These are phyloP conservation scores for Coranthus polyacanthus DNA, from an alignment of 2,797 vertebrate genomes.

Conservation along the genomic window DNA sequence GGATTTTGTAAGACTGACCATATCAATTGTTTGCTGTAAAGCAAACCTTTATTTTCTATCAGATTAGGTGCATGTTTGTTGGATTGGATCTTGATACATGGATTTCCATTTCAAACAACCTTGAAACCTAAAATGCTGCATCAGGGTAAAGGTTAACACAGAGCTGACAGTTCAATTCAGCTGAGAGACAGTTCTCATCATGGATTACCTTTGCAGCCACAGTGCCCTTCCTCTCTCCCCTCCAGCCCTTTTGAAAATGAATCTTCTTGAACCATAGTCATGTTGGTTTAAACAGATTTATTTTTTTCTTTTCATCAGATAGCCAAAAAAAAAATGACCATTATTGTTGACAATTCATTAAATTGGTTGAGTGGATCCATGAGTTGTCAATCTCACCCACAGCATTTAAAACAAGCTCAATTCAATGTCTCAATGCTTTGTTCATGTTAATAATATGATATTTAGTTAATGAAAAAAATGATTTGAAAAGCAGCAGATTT, in stretches of 20 bases:
- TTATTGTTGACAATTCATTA: no score
- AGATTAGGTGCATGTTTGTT: conserved; percentile 75
- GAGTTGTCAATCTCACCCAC: conserved; percentile 3
- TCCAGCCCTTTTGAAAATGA: conserved; percentile 33
- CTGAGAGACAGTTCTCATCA: conserved; percentile 77
- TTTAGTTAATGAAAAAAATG: conserved; percentile 43
- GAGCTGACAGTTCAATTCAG: conserved; percentile 74
- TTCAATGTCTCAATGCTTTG: conserved; percentile 14
- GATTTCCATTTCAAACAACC: conserved; percentile 78
- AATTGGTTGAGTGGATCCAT: neutral
- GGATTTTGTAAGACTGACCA: conserved; percentile 64
- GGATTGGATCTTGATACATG: conserved; percentile 64
- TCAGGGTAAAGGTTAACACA: conserved; percentile 72
- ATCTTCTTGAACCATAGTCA: conserved; percentile 32
- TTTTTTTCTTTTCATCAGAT: neutral
- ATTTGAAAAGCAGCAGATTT: conserved; percentile 41
- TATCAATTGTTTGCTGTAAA: conserved; percentile 72
- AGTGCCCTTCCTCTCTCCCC: conserved; percentile 48
- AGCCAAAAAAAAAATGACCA: no score
- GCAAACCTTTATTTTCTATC: conserved; percentile 67
- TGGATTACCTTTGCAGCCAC: conserved; percentile 68
- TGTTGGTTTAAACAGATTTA: conserved; percentile 8
- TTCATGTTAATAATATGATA: conserved; percentile 49
- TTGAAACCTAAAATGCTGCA: conserved; percentile 74
- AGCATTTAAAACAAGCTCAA: conserved; percentile 27